Base-by-base conservation (phyloP, 2,888 invertebrate genomes). In the Allygus modestus region DNA sequence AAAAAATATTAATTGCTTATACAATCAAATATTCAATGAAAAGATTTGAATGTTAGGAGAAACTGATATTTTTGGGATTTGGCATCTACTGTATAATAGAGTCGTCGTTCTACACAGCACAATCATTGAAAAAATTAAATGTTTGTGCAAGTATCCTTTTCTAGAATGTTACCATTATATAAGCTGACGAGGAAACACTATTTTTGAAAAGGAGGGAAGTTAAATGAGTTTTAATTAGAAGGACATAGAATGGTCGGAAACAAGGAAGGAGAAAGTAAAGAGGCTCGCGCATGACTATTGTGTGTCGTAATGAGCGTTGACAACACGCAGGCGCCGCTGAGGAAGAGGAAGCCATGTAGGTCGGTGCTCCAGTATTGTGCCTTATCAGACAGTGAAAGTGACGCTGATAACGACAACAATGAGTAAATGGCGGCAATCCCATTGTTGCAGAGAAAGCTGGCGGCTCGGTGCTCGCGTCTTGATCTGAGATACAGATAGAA, bases 351-450 rank as follows among this genome's bases (percentile, higher is more conserved):
- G 37, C 20, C 75, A 77, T 77, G 26, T 51, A 58, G 79, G 79
- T 37, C 79, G 58, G n/a, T 26, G 77, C 79, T 79, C 79, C 79
- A 58, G 79, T 79, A 79, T 58, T 79, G 79, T 79, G 58, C 79
- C 54, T 54, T 79, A 79, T 58, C 79, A 79, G 26, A 31, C 79
- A 79, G 79, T 54, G 79, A 79, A 79, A 79, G 79, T 79, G 79
- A 58, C 28, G 79, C 33, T 20, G 79, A 79, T 79, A 79, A 79
- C 79, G 33, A 79, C 79, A 79, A 79, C 79, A 79, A 79, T 79
- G 79, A 58, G 31, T 33, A 79, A 79, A 79, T 79, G 79, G 79
- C 58, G 79, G 54, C 79, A 33, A 58, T 79, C 79, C 79, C 58
- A 79, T 79, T 79, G 79, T 79, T 79, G 79, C 28, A 20, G 79